These are phyloP conservation scores for Scatophagus argus DNA, from an alignment of 2,113 vertebrate genomes.

Conservation along the genomic window DNA sequence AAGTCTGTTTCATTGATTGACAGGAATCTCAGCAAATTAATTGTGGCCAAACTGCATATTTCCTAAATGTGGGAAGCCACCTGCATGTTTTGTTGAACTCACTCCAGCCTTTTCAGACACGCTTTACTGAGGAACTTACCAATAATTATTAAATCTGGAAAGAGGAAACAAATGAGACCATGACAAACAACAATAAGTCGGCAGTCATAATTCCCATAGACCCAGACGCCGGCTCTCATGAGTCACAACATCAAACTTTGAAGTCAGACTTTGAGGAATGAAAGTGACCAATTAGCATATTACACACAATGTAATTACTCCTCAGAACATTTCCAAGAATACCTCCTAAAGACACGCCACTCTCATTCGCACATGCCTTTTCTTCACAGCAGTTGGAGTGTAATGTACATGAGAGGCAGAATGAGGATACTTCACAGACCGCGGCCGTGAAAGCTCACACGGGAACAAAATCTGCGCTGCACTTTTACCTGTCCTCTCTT, in stretches of 20 bases:
- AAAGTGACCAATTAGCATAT: conserved; percentile 35
- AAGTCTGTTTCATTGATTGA: background rate
- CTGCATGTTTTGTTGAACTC: background rate
- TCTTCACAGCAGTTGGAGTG: background rate
- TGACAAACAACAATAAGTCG: background rate
- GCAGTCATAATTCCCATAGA: background rate
- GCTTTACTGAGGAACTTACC: background rate
- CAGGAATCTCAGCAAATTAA: background rate
- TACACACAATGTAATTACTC: conserved; percentile 52
- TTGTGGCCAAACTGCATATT: background rate
- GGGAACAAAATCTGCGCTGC: too few species aligned
- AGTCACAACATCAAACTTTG: conserved; percentile 16
- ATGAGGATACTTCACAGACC: too few species aligned
- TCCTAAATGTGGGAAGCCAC: background rate
- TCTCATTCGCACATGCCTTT: background rate
- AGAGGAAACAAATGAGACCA: background rate
- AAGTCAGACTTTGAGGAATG: conserved; percentile 23
- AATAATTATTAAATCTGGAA: background rate
- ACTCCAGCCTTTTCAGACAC: conserved; percentile 1
- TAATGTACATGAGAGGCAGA: background rate
- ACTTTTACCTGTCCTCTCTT: too few species aligned
- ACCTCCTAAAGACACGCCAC: background rate
- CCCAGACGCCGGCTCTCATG: background rate
- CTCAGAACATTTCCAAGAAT: conserved; percentile 34
- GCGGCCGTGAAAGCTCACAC: too few species aligned